phyloP scores from a whole-genome alignment of 2,797 vertebrate genomes.

The Malurus leucopterus region DNA sequence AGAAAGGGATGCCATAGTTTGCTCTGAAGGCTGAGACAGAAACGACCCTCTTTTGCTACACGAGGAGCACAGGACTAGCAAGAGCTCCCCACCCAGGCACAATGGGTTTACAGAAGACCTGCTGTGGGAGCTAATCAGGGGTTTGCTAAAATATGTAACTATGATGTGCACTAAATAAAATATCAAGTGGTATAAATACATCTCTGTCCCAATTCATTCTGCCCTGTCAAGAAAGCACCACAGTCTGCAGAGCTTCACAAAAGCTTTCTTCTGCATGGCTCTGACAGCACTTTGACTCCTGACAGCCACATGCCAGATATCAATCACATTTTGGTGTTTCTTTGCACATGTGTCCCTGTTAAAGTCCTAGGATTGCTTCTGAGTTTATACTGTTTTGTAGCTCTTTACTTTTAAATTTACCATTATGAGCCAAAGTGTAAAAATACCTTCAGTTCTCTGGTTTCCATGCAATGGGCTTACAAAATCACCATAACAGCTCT shows the following conservation, averaged over 20 bases:
- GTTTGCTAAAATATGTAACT: conserved; percentile 13
- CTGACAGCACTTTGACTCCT: not conserved
- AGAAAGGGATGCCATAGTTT: not conserved
- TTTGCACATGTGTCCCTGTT: not conserved
- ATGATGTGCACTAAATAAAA: conserved; percentile 41
- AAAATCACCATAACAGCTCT: not conserved
- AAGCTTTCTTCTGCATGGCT: not conserved
- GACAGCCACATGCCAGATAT: not conserved
- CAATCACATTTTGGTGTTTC: not conserved
- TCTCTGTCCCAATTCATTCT: not conserved
- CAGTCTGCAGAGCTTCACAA: not conserved
- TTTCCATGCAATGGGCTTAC: not conserved
- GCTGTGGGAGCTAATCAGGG: not conserved
- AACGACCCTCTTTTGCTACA: not conserved
- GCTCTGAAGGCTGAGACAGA: not conserved
- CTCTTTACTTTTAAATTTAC: not conserved
- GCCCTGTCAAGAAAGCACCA: not conserved
- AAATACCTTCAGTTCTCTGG: not conserved
- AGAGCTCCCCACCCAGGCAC: not conserved
- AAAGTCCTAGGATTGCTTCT: not conserved
- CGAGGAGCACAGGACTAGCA: not conserved
- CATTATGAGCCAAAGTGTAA: not conserved
- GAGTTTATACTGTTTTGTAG: not conserved
- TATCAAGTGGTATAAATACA: conserved; percentile 1
- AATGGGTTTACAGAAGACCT: not conserved